These are phyloP conservation scores for Pycnomerus fuliginosus DNA, from an alignment of 2,888 invertebrate genomes.

Conservation along the genomic window DNA sequence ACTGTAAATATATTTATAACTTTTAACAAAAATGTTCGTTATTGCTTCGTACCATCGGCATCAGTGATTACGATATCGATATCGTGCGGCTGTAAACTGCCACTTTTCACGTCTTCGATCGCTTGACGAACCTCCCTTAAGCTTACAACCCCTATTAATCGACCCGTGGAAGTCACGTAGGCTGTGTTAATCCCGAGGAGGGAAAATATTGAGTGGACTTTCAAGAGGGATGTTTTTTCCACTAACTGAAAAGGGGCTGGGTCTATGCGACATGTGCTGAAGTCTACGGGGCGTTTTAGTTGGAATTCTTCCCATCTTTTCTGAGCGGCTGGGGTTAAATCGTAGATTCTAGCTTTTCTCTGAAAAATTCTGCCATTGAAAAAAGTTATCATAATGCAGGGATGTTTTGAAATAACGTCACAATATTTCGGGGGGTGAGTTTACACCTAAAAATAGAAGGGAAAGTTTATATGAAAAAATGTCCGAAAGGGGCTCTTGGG, in stretches of 20 bases:
- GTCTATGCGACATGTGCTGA: constrained; percentile 78
- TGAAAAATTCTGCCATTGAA: too few species aligned
- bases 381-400: too few species aligned
- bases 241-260: constrained; percentile 96
- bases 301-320: constrained; percentile 88
- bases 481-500: too few species aligned
- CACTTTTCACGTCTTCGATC: constrained; percentile 81
- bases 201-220: constrained; percentile 71
- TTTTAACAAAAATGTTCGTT: too few species aligned
- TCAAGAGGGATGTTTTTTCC: constrained; percentile 85
- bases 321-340: constrained; percentile 87
- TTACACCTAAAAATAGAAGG: too few species aligned
- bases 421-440: too few species aligned
- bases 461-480: too few species aligned
- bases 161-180: constrained; percentile 93
- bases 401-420: too few species aligned
- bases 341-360: constrained; percentile 83
- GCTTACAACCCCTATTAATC: constrained; percentile 89
- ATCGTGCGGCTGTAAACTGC: constrained; percentile 52
- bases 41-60: too few species aligned
- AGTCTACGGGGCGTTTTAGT: constrained; percentile 75
- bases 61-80: constrained; percentile 13
- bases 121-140: constrained; percentile 85
- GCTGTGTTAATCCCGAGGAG: constrained; percentile 94
- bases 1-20: constrained; percentile 9